Evolutionary conservation across 2,113 vertebrate species (phyloP).

Genomic region (Natator depressus): DNA sequence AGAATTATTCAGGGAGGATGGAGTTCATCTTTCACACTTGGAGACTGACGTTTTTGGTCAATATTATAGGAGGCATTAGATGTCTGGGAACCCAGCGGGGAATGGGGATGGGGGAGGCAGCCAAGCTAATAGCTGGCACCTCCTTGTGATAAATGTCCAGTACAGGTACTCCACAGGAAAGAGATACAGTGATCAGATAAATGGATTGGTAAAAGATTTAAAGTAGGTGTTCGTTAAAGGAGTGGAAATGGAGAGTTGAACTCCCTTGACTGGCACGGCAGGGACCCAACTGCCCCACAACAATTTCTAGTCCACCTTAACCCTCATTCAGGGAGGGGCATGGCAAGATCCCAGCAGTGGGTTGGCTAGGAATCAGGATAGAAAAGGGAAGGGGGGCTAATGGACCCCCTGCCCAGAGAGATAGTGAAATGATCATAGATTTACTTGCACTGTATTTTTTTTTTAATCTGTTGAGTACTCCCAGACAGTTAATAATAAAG

Average conservation of each 20-base stretch:
- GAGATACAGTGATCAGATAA: neutral
- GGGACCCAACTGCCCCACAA: neutral
- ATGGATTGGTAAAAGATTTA: neutral
- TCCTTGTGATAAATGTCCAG: neutral
- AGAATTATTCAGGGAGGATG: neutral
- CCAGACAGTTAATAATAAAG: neutral
- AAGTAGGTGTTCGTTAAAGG: neutral
- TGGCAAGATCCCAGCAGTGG: neutral
- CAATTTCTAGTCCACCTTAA: neutral
- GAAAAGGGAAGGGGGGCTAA: neutral
- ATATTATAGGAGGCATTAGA: neutral
- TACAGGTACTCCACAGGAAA: neutral
- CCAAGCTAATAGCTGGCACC: neutral
- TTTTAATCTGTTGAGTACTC: neutral
- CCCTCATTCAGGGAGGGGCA: neutral
- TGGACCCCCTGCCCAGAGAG: neutral
- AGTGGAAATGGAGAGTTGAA: neutral
- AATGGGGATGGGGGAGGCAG: too few relatives aligned
- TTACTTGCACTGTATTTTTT: neutral
- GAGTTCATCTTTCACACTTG: neutral
- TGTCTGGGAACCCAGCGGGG: neutral
- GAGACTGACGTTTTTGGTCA: neutral
- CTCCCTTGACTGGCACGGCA: neutral
- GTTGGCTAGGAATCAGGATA: neutral
- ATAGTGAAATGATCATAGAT: neutral